These are phyloP conservation scores for Diploscapter pachys DNA, from an alignment of 1,140 invertebrate species.

Conservation along the genomic window DNA sequence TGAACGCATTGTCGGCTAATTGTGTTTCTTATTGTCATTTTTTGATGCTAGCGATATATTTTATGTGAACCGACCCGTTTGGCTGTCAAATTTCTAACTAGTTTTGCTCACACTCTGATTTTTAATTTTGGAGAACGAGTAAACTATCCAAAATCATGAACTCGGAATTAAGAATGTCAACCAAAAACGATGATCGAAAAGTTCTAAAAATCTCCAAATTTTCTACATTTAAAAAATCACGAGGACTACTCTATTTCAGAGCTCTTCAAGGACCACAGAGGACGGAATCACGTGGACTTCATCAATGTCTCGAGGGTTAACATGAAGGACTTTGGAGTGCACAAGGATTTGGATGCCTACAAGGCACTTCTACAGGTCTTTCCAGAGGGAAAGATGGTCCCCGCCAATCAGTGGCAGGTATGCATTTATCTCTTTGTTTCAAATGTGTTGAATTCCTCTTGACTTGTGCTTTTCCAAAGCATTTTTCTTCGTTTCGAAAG, in stretches of 20 bases:
- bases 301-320: conserved; percentile 80
- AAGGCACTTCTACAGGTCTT: conserved; percentile 84
- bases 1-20: too few relatives aligned
- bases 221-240: conserved; percentile 3
- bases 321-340: conserved; percentile 79
- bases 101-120: too few relatives aligned
- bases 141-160: too few relatives aligned
- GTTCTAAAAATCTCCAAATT: neutral
- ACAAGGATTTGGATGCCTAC: conserved; percentile 85
- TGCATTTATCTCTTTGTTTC: conserved; percentile 17
- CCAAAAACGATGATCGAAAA: too few relatives aligned
- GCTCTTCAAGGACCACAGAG: conserved; percentile 37
- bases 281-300: conserved; percentile 82
- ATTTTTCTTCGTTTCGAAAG: conserved; percentile 21
- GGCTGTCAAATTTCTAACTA: too few relatives aligned
- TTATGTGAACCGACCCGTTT: neutral
- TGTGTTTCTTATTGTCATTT: too few relatives aligned
- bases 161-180: too few relatives aligned
- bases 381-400: conserved; percentile 83
- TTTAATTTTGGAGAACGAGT: too few relatives aligned
- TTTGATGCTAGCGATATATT: neutral
- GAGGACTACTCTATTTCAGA: conserved; percentile 26
- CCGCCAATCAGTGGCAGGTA: conserved; percentile 75
- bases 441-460: neutral
- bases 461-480: conserved; percentile 21